These are phyloP conservation scores for Serranus cabrilla DNA, from an alignment of 2,797 vertebrate genomes.

Conservation along the genomic window DNA sequence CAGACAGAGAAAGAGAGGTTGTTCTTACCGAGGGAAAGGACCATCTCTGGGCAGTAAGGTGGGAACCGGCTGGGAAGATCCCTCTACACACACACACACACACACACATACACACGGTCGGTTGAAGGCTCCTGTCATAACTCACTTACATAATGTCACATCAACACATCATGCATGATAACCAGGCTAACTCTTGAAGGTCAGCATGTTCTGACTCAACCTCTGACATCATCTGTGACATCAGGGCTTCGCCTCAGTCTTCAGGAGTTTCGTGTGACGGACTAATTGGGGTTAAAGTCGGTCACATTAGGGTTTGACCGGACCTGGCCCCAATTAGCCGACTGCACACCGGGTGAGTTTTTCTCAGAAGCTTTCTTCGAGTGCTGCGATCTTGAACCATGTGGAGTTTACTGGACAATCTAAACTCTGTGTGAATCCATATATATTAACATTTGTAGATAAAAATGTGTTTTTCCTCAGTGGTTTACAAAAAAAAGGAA, in stretches of 20 bases:
- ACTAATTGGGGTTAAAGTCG: constrained; percentile 49
- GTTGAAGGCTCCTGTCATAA: constrained; percentile 7
- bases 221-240: constrained; percentile 42
- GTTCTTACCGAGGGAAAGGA: constrained; percentile 69
- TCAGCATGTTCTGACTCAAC: constrained; percentile 27
- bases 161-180: constrained; percentile 19
- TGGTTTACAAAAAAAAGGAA: background rate
- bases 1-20: background rate
- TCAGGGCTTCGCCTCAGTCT: constrained; percentile 9
- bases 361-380: constrained; percentile 1
- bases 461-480: background rate
- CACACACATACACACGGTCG: constrained; percentile 29
- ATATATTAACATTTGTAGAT: background rate
- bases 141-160: constrained; percentile 13
- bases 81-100: constrained; percentile 60
- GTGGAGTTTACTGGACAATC: background rate
- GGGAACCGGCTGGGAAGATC: constrained; percentile 43
- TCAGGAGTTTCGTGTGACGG: background rate
- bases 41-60: constrained; percentile 61
- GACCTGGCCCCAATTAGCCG: constrained; percentile 37
- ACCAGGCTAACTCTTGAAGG: constrained; percentile 2
- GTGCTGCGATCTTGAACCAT: background rate
- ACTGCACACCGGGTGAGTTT: background rate
- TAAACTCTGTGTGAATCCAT: background rate
- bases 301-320: constrained; percentile 34